Evolutionary conservation across 2,113 vertebrate species (phyloP), one percentile per base, ranked within the genome.

Genomic region (Terrapene triunguis): DNA sequence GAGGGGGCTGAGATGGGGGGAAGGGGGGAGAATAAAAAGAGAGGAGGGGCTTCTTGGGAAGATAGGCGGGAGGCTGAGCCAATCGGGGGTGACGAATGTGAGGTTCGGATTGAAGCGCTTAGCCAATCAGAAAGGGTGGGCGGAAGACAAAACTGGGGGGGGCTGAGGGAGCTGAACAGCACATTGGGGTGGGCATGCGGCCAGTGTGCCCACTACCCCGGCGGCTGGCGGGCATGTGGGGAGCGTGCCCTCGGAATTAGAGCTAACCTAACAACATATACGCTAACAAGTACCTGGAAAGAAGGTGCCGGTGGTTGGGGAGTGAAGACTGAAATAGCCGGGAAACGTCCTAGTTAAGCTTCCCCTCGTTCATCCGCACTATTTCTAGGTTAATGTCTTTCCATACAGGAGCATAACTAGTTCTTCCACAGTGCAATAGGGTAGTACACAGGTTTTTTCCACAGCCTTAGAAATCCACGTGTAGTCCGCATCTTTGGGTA

Each of bases 1-100:
- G 82, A 80, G 74, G 82, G 57, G 89, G 92, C 95, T 95, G 90
- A 95, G 95, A 95, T 93, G 69, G 95, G 94, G 95, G 59, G 6
- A 59, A 80, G 92, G 92, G 86, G 96, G 80, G 87, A 82, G 88
- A 55, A 65, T 87, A 89, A 32, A 85, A 29, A 84, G 80, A 44
- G 42, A 35, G 62, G 91, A 79, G 88, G 87, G 69, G 92, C 82
- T 94, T 95, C 17, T 13, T 19, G 22, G 1, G 25, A 62, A 92
- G 96, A 96, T 50, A 9, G 76, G 85, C 89, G 83, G 89, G 38
- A 57, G 59, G 22, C 11, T 17, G 12, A 29, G 7, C 96, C 95
- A 97, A 94, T 95, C 2, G 80, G 85, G 69, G 62, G 65, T 32
- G 81, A 81, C 51, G 47, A 94, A 59, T 59, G 86, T 57, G n/a